A percentile compares a stretch with the other conserved stretches of the same genome.
phyloP scores from a whole-genome alignment of 2,888 invertebrate species.

The Aspidiotus destructor region DNA sequence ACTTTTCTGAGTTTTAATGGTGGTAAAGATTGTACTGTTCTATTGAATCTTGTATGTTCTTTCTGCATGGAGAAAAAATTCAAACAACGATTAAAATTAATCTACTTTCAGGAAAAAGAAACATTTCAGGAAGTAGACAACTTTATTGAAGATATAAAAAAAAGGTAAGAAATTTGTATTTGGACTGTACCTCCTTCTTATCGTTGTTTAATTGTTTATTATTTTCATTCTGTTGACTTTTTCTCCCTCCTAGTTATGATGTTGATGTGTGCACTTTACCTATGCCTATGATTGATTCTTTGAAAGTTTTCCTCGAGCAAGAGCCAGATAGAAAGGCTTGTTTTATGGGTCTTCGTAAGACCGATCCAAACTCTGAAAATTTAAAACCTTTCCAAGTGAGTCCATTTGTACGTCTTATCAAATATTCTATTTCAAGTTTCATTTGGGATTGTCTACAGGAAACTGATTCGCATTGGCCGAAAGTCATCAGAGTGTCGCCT shows the following conservation, averaged over 20 bases:
- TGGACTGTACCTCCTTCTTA: not conserved
- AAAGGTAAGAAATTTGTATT: conserved; percentile 43
- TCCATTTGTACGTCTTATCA: not conserved
- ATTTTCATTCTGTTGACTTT: not conserved
- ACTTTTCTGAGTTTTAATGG: conserved; percentile 92
- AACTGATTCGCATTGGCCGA: conserved; percentile 87
- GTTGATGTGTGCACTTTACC: not conserved
- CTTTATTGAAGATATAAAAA: conserved; percentile 63
- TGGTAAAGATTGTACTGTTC: conserved; percentile 94
- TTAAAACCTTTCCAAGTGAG: conserved; percentile 14
- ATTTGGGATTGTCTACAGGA: conserved; percentile 45
- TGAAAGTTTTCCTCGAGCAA: not conserved
- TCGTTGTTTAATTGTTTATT: not conserved
- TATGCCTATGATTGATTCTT: conserved; percentile 14
- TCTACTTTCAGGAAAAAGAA: conserved; percentile 70
- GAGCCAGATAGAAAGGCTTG: conserved; percentile 13
- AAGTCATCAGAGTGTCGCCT: conserved; percentile 77
- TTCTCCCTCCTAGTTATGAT: conserved; percentile 1
- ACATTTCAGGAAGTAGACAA: conserved; percentile 78
- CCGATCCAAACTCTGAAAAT: conserved; percentile 16
- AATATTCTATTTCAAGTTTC: not conserved
- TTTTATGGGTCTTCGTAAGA: conserved; percentile 16
- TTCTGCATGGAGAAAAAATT: conserved; percentile 40
- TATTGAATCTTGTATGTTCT: conserved; percentile 61
- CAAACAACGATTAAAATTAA: conserved; percentile 44